phyloP scores from a whole-genome alignment of 64 coral and sea anemone genomes.

The Stylophora pistillata region DNA sequence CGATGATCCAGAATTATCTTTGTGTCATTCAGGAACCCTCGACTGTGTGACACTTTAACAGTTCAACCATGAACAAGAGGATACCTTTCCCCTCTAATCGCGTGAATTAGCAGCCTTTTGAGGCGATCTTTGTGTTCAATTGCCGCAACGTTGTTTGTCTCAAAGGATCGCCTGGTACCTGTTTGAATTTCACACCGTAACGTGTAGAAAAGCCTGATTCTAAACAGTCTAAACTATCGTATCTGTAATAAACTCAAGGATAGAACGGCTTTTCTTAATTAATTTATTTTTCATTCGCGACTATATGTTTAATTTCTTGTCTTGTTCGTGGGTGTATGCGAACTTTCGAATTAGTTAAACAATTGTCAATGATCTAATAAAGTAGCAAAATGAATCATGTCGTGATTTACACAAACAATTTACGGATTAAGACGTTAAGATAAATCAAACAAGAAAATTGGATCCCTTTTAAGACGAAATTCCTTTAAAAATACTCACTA shows the following conservation, averaged over 20 bases:
- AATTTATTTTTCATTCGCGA: background rate
- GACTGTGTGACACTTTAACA: too few relatives aligned
- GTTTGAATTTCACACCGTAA: constrained; percentile 2
- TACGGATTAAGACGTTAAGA: background rate
- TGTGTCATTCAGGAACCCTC: too few relatives aligned
- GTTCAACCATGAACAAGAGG: background rate
- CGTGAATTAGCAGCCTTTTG: background rate
- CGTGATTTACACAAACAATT: background rate
- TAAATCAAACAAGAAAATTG: constrained; percentile 3
- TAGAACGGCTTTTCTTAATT: background rate
- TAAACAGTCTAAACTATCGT: background rate
- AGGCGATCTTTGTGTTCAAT: constrained; percentile 15
- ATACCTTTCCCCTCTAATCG: background rate
- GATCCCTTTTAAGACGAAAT: background rate
- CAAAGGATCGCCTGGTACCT: constrained; percentile 13
- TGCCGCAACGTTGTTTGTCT: background rate
- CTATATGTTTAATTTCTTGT: too few relatives aligned
- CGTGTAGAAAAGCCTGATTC: background rate
- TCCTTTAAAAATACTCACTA: background rate
- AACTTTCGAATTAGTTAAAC: background rate
- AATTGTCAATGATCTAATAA: background rate
- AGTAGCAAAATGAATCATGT: background rate
- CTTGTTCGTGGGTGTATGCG: too few relatives aligned
- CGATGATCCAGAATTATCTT: too few relatives aligned
- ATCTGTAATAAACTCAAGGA: background rate